These are phyloP conservation scores for Intellagama lesueurii DNA, from an alignment of 2,797 vertebrate species.

Conservation along the genomic window DNA sequence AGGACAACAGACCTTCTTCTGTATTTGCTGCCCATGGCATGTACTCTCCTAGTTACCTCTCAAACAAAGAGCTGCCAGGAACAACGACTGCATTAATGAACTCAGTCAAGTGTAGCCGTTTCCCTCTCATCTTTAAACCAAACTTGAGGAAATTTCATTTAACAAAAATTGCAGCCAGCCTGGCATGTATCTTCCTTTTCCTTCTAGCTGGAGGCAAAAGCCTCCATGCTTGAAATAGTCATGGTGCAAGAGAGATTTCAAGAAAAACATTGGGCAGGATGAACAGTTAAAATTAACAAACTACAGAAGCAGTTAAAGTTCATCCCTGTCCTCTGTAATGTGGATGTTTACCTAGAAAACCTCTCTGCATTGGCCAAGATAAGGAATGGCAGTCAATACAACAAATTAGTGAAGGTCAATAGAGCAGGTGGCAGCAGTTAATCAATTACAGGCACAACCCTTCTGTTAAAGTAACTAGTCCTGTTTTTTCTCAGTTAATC, in stretches of 20 bases:
- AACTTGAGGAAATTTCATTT: background rate
- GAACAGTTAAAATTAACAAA: conserved; percentile 50
- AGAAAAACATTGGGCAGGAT: conserved; percentile 26
- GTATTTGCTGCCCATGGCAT: background rate
- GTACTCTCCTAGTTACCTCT: background rate
- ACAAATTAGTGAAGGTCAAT: conserved; percentile 77
- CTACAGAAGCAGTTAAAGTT: conserved; percentile 51
- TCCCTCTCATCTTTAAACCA: background rate
- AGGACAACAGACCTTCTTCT: background rate
- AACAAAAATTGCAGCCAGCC: background rate
- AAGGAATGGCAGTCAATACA: conserved; percentile 72
- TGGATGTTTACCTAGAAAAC: conserved; percentile 68
- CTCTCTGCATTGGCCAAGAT: conserved; percentile 58
- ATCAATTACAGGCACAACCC: conserved; percentile 72
- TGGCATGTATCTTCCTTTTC: background rate
- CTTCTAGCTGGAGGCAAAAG: too few species aligned
- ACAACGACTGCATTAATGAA: background rate
- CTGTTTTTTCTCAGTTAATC: conserved; percentile 77
- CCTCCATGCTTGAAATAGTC: fast-evolving
- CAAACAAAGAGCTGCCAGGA: background rate
- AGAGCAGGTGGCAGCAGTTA: conserved; percentile 73
- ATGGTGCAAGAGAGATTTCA: background rate
- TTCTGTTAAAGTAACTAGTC: conserved; percentile 64
- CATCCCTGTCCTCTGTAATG: conserved; percentile 49
- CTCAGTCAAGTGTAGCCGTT: too few species aligned